Evolutionary conservation across 2,888 invertebrate genomes (phyloP), one percentile per base, ranked within the genome.

Genomic region (Schizaphis graminum): DNA sequence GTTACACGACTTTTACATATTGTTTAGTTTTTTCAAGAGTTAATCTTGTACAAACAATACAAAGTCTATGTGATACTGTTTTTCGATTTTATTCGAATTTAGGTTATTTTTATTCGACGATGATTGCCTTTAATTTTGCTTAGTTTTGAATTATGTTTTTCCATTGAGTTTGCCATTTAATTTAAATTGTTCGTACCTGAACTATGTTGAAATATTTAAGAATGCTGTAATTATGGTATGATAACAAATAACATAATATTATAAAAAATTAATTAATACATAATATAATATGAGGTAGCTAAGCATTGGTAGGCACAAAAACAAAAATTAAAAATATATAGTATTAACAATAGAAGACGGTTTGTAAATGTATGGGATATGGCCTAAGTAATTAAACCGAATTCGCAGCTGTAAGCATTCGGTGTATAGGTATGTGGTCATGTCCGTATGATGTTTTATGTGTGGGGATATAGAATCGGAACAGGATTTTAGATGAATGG

Each of bases 391-490:
- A 13, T 49, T 49, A 49, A 49, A 49, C 49, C 16, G 16, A 49
- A 49, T 49, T 13, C 11, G 49, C 16, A 49, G 16, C 49, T 49
- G 2, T 49, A 49, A 49, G 13, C 49, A 49, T 49, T 49, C 7
- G 21, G 24, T 56, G 7, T 5, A 86, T 4, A 86, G n/a, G 35
- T 47, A 87, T 87, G n/a, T 87, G 49, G 49, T n/a, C 49, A 49
- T 87, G n/a, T 49, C 86, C 49, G n/a, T 87, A 87, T 49, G 49
- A 49, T 49, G n/a, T 87, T n/a, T 47, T 86, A 86, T 86, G 86
- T 10, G 47, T 28, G 7, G 86, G 47, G 8, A 49, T 87, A 87
- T 87, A 87, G 13, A 87, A 87, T 87, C 41, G 4, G 1, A 21
- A 87, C 13, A 49, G 13, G 11, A 28, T 87, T 87, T 13, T 87